Evolutionary conservation across 2,888 invertebrate species (phyloP), one percentile per base, ranked within the genome.

Genomic region (Orchestes rusci): DNA sequence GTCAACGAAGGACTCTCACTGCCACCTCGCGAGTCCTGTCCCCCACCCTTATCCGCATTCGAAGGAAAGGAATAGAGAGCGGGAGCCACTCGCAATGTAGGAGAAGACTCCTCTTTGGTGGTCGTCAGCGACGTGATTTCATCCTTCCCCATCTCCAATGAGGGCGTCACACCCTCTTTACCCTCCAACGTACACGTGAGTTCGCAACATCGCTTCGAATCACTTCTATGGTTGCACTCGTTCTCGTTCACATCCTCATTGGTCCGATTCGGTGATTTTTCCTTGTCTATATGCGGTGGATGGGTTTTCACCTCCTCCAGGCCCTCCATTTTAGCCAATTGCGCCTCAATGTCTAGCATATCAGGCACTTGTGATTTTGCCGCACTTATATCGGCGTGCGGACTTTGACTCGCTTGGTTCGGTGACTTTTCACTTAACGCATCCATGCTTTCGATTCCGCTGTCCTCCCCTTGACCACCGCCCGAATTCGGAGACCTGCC

Each of bases 371-470:
- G 66, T 19, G 41, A 36, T 33, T 44, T 44, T 16, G 46, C 37
- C 13, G 49, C 30, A 29, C 5, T 23, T 34, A 60, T 59, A 51
- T 65, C 63, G 53, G 70, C 60, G 58, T 69, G 77, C 51, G 77
- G 87, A 66, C 79, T 87, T 71, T 72, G 85, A 68, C 76, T 83
- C 68, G 86, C 84, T 65, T 58, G 59, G 45, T 59, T 59, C 10
- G 59, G 59, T 16, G 56, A 87, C 64, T 91, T 91, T 65, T 92
- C 91, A 15, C 90, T 90, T n/a, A 90, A 69, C 2, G 91, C 90
- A 64, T 92, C 91, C 91, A 91, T 90, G 27, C 89, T 89, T 66
- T 91, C 91, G 43, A 91, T 91, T 12, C 91, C 91, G 43, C 90
- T 90, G 68, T 91, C 90, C 63, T 91, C 91, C 32, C 89, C 89